Conservation (phyloP, 2,113 vertebrate genomes). For the Hyperoodon ampullatus region DNA sequence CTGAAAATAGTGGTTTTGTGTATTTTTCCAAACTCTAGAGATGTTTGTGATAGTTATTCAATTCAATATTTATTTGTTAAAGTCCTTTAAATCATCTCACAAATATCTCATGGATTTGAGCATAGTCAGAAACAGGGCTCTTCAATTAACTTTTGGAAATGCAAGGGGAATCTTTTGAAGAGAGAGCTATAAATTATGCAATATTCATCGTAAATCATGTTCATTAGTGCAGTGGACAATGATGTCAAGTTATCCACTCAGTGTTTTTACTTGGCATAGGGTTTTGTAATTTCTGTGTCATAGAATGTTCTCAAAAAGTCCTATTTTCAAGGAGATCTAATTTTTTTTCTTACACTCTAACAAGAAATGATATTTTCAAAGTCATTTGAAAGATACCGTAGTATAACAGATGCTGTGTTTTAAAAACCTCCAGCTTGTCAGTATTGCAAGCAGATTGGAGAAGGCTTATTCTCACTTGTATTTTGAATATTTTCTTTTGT, state of each 20-base stretch:
- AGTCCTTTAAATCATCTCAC: neutral
- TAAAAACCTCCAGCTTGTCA: neutral
- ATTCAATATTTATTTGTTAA: neutral
- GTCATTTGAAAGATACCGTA: neutral
- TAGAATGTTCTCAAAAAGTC: neutral
- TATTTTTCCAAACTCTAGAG: neutral
- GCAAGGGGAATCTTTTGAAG: neutral
- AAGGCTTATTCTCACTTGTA: neutral
- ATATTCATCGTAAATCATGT: too few species aligned
- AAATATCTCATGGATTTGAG: neutral
- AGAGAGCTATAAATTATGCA: neutral
- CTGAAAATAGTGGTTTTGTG: neutral
- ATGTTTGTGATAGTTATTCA: neutral
- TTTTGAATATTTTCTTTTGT: neutral
- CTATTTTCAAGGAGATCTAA: neutral
- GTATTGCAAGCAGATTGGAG: neutral
- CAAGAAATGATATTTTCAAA: neutral
- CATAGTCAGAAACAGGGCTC: neutral
- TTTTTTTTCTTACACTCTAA: neutral
- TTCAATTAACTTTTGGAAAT: neutral
- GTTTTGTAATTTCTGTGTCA: neutral
- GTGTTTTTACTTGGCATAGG: neutral
- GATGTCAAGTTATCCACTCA: neutral
- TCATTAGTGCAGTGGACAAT: neutral
- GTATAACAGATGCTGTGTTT: neutral